Evolutionary conservation across 2,113 vertebrate genomes (phyloP).

Genomic region (Todiramphus chloris): DNA sequence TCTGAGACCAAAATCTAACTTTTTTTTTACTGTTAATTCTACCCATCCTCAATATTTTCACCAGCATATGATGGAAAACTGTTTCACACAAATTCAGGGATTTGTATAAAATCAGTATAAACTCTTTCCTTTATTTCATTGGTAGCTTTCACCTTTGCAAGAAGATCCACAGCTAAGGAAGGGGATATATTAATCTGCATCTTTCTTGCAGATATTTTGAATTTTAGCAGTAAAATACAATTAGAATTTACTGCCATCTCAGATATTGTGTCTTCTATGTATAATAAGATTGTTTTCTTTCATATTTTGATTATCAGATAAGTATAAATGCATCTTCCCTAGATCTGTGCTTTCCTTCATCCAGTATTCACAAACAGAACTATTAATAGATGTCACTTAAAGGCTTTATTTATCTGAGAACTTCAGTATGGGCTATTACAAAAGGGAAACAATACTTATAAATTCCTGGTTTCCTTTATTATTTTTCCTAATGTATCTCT

Average conservation of each 20-base stretch:
- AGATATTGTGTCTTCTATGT: not conserved
- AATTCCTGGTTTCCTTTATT: not conserved
- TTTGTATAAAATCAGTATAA: not conserved
- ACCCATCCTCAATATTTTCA: not conserved
- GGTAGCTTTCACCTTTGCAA: not conserved
- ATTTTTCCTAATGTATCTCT: not conserved
- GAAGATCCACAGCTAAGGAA: not conserved
- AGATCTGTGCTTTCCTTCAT: not conserved
- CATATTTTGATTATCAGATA: not conserved
- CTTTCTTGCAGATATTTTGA: not conserved
- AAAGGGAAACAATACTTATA: not conserved
- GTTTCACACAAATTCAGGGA: not conserved
- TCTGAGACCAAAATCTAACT: not conserved
- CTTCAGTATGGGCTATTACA: not conserved
- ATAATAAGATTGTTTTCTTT: not conserved
- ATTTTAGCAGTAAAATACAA: not conserved
- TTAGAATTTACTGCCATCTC: not conserved
- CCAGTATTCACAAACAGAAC: not conserved
- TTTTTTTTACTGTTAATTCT: not conserved
- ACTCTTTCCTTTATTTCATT: not conserved
- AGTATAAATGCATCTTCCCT: not conserved
- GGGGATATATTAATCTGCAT: fast-evolving
- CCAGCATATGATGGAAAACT: not conserved
- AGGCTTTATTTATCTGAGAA: not conserved
- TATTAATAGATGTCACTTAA: not conserved